These are phyloP conservation scores for Trachurus trachurus DNA, from an alignment of 2,797 vertebrate species.

Conservation along the genomic window DNA sequence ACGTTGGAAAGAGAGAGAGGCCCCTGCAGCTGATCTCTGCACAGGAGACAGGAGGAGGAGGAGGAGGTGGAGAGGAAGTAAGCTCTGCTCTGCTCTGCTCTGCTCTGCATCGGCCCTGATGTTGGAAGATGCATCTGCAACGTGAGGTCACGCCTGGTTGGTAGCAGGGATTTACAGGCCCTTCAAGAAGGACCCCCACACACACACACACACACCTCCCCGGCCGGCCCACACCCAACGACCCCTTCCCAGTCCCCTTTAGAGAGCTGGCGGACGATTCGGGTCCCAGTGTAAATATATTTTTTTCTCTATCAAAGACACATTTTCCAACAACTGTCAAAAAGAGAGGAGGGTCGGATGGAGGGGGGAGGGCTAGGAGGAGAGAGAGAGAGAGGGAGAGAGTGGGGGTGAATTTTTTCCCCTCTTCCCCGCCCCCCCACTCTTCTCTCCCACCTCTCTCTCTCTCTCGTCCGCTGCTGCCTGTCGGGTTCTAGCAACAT, in stretches of 20 bases:
- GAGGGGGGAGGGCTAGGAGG: conserved; percentile 35
- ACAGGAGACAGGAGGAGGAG: conserved; percentile 11
- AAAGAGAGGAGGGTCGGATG: conserved; percentile 35
- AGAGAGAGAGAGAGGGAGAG: conserved; percentile 12
- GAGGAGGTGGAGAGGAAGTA: conserved; percentile 7
- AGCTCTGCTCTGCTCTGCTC: conserved; percentile 19
- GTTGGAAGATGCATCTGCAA: conserved; percentile 45
- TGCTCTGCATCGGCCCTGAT: conserved; percentile 23
- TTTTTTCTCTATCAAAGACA: conserved; percentile 81
- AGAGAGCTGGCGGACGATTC: conserved; percentile 60
- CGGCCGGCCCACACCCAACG: not conserved
- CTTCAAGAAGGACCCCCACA: conserved; percentile 37
- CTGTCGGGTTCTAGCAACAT: conserved; percentile 71
- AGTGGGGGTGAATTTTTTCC: conserved; percentile 16
- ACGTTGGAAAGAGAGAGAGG: conserved; percentile 17
- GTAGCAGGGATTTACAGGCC: conserved; percentile 60
- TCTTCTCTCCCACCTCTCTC: conserved; percentile 17
- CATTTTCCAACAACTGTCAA: conserved; percentile 81
- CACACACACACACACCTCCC: not conserved
- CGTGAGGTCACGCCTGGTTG: conserved; percentile 57
- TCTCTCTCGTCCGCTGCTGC: conserved; percentile 35
- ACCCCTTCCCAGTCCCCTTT: conserved; percentile 41
- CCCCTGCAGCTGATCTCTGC: conserved; percentile 22
- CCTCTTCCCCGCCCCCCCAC: conserved; percentile 9
- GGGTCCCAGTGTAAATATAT: conserved; percentile 73